Conservation (phyloP, 92 coral and sea anemone genomes). For the Zoanthus sansibaricus region DNA sequence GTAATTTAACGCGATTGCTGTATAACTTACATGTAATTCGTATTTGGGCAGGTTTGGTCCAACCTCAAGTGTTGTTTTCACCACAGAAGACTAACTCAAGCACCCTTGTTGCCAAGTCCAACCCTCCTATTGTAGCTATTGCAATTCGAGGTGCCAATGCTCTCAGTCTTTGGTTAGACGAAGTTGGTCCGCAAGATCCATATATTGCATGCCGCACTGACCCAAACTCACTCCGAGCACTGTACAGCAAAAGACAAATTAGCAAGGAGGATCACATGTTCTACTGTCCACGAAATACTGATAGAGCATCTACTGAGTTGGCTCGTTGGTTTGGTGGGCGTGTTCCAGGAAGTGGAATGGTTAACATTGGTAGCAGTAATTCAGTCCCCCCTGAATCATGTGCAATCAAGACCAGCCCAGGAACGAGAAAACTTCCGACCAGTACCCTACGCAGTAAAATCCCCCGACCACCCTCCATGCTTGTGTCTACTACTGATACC, state of each 20-base stretch:
- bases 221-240: conserved; percentile 88
- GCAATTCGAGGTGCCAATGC: conserved; percentile 92
- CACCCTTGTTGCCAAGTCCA: conserved; percentile 11
- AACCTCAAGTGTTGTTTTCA: not conserved
- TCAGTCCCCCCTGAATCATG: conserved; percentile 7
- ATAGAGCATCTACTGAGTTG: conserved; percentile 72
- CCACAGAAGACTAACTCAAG: conserved; percentile 31
- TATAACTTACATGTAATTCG: not conserved
- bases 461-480: conserved; percentile 86
- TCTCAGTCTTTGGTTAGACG: conserved; percentile 78
- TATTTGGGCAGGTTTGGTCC: conserved; percentile 8
- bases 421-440: conserved; percentile 65
- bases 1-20: no score
- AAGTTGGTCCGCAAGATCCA: conserved; percentile 89
- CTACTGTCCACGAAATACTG: conserved; percentile 86
- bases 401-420: conserved; percentile 40
- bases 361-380: conserved; percentile 68
- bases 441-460: conserved; percentile 68
- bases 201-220: conserved; percentile 83
- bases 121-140: conserved; percentile 68
- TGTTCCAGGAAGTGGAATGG: conserved; percentile 76
- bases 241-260: conserved; percentile 67
- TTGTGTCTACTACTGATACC: conserved; percentile 77
- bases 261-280: conserved; percentile 85
- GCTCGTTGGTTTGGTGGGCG: conserved; percentile 99